Evolutionary conservation across 1,140 invertebrate species (phyloP), one percentile per base, ranked within the genome.

Genomic region (Watersipora subatra): DNA sequence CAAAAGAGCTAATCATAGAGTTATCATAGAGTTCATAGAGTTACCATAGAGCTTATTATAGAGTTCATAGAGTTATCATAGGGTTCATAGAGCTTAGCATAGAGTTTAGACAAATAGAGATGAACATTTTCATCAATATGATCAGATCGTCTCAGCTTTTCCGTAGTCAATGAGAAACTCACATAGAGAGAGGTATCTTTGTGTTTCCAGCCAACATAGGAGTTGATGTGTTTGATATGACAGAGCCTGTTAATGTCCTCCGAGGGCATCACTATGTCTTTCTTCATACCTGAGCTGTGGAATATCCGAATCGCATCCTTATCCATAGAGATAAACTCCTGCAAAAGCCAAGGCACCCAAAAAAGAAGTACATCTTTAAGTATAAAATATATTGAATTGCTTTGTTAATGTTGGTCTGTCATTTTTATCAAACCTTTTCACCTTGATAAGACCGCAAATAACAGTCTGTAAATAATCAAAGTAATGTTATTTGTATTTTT

Each of bases 301-400:
- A 77, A 79, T 19, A 75, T 19, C 22, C 70, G 65, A 20, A 79
- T 70, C 30, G 59, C 66, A 27, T 73, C 64, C 0, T 74, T 74
- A 72, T 78, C 76, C 62, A 70, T 68, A 20, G 75, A 71, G 46
- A 76, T 34, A 62, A 77, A 77, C 65, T 78, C 76, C 77, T 79
- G 64, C 3, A 69, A 24, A 19, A 20, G 58, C 15, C 12, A n/a
- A 20, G 58, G 58, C 58, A 26, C 12, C 15, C 15, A 22, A 12
- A 69, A 61, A 46, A 28, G 64, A 66, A 65, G 57, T 28, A 66
- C 2, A 62, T 2, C 2, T 25, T 59, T 19, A n/a, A 30, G 1
- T 1, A 20, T n/a, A n/a, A n/a, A n/a, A n/a, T n/a, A n/a, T n/a
- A n/a, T n/a, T n/a, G n/a, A n/a, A n/a, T n/a, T n/a, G n/a, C n/a